Evolutionary conservation across 2,888 invertebrate species (phyloP).

Genomic region (Fragum fragum): DNA sequence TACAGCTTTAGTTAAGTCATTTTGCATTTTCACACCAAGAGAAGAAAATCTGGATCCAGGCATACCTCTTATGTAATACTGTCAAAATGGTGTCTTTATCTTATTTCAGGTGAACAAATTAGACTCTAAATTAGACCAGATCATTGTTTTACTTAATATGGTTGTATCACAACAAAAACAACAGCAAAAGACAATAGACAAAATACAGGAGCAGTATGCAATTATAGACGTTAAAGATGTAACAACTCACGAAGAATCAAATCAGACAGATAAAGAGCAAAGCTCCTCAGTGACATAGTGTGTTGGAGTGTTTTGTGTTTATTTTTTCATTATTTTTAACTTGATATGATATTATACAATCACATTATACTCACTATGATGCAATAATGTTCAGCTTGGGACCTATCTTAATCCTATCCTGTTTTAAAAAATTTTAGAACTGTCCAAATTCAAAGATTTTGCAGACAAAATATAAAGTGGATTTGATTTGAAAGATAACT

Average conservation of each 20-base stretch:
- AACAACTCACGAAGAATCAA: not conserved
- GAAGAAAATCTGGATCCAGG: too few species aligned
- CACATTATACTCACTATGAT: too few species aligned
- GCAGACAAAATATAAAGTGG: too few species aligned
- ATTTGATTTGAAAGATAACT: too few species aligned
- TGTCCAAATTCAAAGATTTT: too few species aligned
- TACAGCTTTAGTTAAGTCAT: too few species aligned
- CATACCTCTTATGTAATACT: too few species aligned
- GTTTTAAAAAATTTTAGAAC: too few species aligned
- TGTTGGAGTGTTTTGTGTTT: not conserved
- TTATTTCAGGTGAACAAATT: constrained; percentile 88
- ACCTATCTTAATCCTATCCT: too few species aligned
- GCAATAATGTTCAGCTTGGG: too few species aligned
- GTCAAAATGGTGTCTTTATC: not conserved
- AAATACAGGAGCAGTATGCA: constrained; percentile 2
- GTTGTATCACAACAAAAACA: constrained; percentile 65
- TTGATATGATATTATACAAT: too few species aligned
- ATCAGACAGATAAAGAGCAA: not conserved
- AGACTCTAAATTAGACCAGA: constrained; percentile 90
- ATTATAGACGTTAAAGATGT: not conserved
- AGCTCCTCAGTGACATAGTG: constrained; percentile 19
- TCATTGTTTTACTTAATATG: constrained; percentile 89
- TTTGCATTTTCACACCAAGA: too few species aligned
- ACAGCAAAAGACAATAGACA: constrained; percentile 20
- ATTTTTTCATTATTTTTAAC: not conserved